Evolutionary conservation across 1,140 invertebrate species (phyloP).

Genomic region (Drosophila subpulchrella): DNA sequence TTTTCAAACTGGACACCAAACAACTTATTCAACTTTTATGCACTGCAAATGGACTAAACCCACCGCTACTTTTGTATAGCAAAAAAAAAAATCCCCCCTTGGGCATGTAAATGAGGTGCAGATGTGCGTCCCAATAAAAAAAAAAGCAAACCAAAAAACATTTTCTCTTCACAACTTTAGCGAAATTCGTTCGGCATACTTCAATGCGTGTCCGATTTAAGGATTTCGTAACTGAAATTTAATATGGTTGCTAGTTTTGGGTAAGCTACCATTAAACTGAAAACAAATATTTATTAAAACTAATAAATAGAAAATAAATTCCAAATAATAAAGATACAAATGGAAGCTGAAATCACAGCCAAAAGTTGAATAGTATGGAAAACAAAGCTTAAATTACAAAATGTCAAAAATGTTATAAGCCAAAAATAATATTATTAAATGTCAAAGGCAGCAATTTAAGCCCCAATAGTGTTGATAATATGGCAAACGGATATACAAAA

Average conservation of each 20-base stretch:
- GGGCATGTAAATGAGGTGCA: conserved; percentile 32
- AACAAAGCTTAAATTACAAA: no score
- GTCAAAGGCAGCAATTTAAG: no score
- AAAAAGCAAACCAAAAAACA: background rate
- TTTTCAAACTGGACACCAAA: conserved; percentile 18
- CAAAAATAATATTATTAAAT: no score
- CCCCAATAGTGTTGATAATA: no score
- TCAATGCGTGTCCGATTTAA: background rate
- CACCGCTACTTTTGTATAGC: background rate
- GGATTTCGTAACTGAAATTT: background rate
- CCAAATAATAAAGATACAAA: background rate
- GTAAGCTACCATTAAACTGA: no score
- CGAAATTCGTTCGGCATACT: background rate
- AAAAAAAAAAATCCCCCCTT: conserved; percentile 4
- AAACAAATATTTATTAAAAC: no score
- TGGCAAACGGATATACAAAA: no score
- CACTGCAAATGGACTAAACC: conserved; percentile 21
- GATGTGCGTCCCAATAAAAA: background rate
- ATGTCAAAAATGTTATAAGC: no score
- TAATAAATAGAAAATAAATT: no score
- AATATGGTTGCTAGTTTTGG: no score
- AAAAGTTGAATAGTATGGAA: no score
- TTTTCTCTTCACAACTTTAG: conserved; percentile 3
- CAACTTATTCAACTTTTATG: conserved; percentile 32
- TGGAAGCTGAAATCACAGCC: no score